phyloP scores from a whole-genome alignment of 2,888 invertebrate species.

The Omphaloscelis lunosa region DNA sequence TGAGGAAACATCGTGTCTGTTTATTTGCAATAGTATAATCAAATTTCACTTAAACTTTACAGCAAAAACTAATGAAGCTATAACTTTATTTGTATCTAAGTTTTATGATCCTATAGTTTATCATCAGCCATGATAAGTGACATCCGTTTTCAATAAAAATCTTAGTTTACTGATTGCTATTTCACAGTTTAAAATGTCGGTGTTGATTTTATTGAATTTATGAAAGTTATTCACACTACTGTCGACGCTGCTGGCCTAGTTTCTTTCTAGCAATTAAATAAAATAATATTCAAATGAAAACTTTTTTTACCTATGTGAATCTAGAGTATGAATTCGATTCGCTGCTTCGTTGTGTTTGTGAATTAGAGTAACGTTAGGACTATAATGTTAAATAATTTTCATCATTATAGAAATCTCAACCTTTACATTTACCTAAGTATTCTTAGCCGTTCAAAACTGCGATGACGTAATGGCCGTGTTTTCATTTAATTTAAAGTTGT shows the following conservation, averaged over 20 bases:
- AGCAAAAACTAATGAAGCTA: conserved; percentile 51
- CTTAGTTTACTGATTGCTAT: conserved; percentile 26
- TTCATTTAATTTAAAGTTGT: background rate
- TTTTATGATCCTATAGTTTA: conserved; percentile 49
- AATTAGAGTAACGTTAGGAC: background rate
- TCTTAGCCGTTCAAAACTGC: background rate
- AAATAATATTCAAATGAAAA: background rate
- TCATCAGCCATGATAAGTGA: conserved; percentile 25
- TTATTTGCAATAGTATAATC: conserved; percentile 60
- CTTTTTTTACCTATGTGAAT: background rate
- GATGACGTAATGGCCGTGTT: background rate
- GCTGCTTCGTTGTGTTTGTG: background rate
- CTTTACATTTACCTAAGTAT: conserved; percentile 1
- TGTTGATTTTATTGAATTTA: conserved; percentile 29
- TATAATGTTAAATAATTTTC: background rate
- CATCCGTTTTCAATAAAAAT: conserved; percentile 52
- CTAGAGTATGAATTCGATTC: background rate
- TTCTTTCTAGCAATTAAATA: conserved; percentile 13
- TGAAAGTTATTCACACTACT: background rate
- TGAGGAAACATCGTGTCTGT: conserved; percentile 42
- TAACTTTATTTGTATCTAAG: conserved; percentile 38
- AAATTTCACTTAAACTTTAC: conserved; percentile 56
- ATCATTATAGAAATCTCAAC: background rate
- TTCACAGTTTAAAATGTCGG: conserved; percentile 21
- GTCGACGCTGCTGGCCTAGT: background rate